These are phyloP conservation scores for Microtus obscurus DNA, from an alignment of 2,797 vertebrate genomes.

Conservation along the genomic window DNA sequence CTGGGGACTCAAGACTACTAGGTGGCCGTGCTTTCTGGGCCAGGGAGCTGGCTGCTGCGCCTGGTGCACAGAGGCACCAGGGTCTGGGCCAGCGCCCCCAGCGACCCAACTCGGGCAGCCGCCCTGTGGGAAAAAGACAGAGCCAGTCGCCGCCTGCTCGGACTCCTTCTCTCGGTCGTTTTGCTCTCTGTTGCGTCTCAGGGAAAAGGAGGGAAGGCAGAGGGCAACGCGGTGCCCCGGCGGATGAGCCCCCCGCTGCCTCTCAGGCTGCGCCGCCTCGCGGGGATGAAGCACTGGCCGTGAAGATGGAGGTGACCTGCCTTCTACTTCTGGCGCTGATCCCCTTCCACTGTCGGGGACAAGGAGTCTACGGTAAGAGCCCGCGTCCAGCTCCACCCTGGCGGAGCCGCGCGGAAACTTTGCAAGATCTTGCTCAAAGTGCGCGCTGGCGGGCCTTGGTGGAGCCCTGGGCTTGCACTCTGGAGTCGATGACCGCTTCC, in stretches of 20 bases:
- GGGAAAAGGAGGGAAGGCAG: not conserved
- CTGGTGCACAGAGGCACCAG: constrained; percentile 64
- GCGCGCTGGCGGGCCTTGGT: constrained; percentile 63
- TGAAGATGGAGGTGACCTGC: constrained; percentile 90
- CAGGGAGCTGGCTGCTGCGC: constrained; percentile 61
- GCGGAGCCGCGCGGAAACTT: constrained; percentile 73
- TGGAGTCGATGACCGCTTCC: constrained; percentile 19
- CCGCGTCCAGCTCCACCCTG: constrained; percentile 41
- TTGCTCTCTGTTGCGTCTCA: constrained; percentile 32
- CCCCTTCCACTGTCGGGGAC: constrained; percentile 86
- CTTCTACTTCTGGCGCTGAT: constrained; percentile 88
- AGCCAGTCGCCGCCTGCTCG: not conserved
- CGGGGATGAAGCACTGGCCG: constrained; percentile 86
- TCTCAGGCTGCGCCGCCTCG: constrained; percentile 85
- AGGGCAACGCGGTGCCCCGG: constrained; percentile 72
- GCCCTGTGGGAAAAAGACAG: constrained; percentile 52
- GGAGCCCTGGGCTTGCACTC: constrained; percentile 50
- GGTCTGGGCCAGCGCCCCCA: constrained; percentile 71
- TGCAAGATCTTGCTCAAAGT: constrained; percentile 71
- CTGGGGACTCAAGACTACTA: constrained; percentile 36
- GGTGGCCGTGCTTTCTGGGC: not conserved
- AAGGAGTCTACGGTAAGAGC: constrained; percentile 91
- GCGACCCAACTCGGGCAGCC: constrained; percentile 63
- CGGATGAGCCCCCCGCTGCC: constrained; percentile 84
- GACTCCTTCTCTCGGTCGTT: constrained; percentile 31